Evolutionary conservation across 2,797 vertebrate species (phyloP).

Genomic region (Miichthys miiuy): DNA sequence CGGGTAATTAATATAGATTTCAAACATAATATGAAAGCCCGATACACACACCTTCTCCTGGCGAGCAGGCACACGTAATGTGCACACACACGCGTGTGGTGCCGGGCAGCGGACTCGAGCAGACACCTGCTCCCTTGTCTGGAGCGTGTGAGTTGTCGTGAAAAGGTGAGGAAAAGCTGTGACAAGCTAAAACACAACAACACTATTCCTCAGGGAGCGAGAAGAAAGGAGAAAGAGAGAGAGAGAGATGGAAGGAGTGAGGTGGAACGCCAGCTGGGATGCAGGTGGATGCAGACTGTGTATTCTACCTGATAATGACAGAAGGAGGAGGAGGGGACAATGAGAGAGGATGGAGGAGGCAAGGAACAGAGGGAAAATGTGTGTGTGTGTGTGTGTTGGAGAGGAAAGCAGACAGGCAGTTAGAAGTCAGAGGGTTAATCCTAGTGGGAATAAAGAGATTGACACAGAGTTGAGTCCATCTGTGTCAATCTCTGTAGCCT

Average conservation of each 20-base stretch:
- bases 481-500: slow-evolving; percentile 38
- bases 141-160: slow-evolving; percentile 33
- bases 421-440: slow-evolving; percentile 58
- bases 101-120: slow-evolving; percentile 41
- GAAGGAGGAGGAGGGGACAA: background rate
- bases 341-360: slow-evolving; percentile 4
- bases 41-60: slow-evolving; percentile 20
- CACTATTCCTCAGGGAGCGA: slow-evolving; percentile 50
- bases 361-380: background rate
- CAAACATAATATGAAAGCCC: background rate
- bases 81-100: background rate
- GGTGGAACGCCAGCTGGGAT: slow-evolving; percentile 55
- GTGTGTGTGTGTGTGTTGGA: background rate
- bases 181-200: slow-evolving; percentile 67
- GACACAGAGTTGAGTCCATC: slow-evolving; percentile 48
- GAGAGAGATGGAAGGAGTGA: background rate
- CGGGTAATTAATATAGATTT: background rate
- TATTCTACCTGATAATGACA: slow-evolving; percentile 54
- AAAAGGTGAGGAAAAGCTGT: slow-evolving; percentile 73
- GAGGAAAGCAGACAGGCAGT: slow-evolving; percentile 9
- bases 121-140: slow-evolving; percentile 77
- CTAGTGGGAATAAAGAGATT: slow-evolving; percentile 51
- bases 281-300: slow-evolving; percentile 56
- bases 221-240: slow-evolving; percentile 20
- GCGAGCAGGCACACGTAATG: background rate